phyloP scores from a whole-genome alignment of 2,113 vertebrate species.

The Dolichallabes microphthalmus region DNA sequence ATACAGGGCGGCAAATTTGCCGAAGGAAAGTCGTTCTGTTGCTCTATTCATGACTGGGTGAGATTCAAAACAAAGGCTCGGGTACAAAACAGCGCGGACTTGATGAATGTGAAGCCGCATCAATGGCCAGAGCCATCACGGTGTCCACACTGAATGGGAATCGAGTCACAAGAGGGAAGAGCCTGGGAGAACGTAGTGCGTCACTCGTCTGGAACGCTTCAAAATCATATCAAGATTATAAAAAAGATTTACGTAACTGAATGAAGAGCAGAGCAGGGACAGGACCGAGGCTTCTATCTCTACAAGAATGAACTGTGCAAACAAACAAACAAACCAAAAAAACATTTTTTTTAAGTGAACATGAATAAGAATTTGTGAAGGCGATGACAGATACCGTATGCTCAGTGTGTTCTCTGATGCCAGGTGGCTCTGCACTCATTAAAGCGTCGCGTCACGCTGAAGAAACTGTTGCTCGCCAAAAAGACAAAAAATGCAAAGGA shows the following conservation, averaged over 20 bases:
- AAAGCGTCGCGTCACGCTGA: slow-evolving; percentile 41
- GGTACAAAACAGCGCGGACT: slow-evolving; percentile 53
- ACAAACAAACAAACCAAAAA: too few relatives aligned
- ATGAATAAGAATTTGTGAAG: not conserved
- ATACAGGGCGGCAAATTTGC: not conserved
- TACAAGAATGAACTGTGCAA: not conserved
- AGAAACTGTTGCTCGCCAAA: slow-evolving; percentile 16
- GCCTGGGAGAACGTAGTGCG: not conserved
- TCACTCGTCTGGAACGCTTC: not conserved
- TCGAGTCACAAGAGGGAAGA: slow-evolving; percentile 37
- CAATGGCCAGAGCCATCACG: slow-evolving; percentile 44
- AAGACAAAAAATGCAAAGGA: slow-evolving; percentile 18
- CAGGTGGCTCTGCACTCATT: slow-evolving; percentile 65
- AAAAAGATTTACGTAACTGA: not conserved
- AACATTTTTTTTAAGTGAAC: too few relatives aligned
- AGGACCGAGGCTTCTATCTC: not conserved
- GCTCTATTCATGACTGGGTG: not conserved
- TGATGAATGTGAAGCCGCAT: slow-evolving; percentile 2
- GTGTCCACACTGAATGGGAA: slow-evolving; percentile 49
- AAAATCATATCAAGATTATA: too few relatives aligned
- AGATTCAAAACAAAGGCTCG: not conserved
- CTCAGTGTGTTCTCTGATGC: not conserved
- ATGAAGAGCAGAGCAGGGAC: not conserved
- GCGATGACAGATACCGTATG: not conserved
- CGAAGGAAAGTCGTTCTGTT: not conserved